These are phyloP conservation scores for Eilema sororculum DNA, from an alignment of 2,888 invertebrate species.

Conservation along the genomic window DNA sequence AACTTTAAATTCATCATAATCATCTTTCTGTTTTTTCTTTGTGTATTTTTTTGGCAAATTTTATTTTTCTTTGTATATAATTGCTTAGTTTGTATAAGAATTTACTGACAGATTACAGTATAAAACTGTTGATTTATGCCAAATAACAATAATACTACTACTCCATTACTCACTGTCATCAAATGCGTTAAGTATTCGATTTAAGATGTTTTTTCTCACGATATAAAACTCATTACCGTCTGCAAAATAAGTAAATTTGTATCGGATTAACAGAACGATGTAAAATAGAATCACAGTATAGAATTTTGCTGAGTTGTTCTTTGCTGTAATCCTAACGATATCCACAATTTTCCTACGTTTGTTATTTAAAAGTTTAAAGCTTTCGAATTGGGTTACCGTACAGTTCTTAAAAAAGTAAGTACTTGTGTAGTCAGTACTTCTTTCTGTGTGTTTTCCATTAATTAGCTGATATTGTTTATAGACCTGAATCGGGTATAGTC, in stretches of 20 bases:
- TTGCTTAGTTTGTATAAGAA: neutral
- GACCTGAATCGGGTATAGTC: neutral
- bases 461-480: neutral
- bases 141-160: neutral
- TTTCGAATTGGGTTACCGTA: neutral
- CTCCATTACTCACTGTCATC: constrained; percentile 1
- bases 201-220: constrained; percentile 1
- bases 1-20: neutral
- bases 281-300: neutral
- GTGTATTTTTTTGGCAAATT: neutral
- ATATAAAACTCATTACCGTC: neutral
- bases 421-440: no score
- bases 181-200: constrained; percentile 4
- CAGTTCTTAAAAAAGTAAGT: neutral
- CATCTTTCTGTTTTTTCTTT: neutral
- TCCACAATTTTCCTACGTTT: neutral
- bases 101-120: neutral
- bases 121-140: neutral
- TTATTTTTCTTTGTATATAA: neutral
- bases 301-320: neutral
- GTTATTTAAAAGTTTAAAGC: neutral
- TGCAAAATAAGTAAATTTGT: neutral
- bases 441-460: neutral
- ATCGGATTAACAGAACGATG: constrained; percentile 5
- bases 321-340: neutral